These are phyloP conservation scores for Junco hyemalis DNA, from an alignment of 2,113 vertebrate species.

Conservation along the genomic window DNA sequence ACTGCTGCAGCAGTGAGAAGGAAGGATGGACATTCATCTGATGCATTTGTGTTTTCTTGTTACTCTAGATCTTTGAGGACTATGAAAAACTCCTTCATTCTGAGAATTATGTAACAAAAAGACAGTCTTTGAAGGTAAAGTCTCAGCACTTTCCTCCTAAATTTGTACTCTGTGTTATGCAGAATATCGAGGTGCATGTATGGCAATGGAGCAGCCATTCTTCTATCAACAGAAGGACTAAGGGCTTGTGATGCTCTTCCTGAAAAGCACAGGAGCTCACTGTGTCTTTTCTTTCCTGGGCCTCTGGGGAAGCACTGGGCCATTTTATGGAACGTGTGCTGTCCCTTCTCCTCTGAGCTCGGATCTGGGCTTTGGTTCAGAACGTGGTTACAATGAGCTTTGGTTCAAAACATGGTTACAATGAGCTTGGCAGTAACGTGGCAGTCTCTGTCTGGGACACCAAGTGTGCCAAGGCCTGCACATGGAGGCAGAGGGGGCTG, in stretches of 20 bases:
- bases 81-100: slow-evolving; percentile 97
- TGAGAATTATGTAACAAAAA: slow-evolving; percentile 98
- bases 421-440: rapidly evolving
- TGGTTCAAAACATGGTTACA: neutral
- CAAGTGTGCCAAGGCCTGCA: neutral
- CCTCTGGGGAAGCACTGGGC: neutral
- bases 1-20: neutral
- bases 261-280: neutral
- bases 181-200: neutral
- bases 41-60: slow-evolving; percentile 30
- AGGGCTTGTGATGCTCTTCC: neutral
- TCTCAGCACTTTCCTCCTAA: neutral
- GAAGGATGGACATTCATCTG: neutral
- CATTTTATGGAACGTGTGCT: neutral
- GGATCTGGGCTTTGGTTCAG: neutral
- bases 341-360: neutral
- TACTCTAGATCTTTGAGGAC: slow-evolving; percentile 89
- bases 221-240: neutral
- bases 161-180: neutral
- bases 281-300: neutral
- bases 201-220: neutral
- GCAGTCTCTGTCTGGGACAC: neutral
- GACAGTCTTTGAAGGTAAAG: slow-evolving; percentile 95
- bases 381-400: neutral
- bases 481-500: neutral